phyloP scores from a whole-genome alignment of 2,888 invertebrate genomes.

The Sipunculus nudus region DNA sequence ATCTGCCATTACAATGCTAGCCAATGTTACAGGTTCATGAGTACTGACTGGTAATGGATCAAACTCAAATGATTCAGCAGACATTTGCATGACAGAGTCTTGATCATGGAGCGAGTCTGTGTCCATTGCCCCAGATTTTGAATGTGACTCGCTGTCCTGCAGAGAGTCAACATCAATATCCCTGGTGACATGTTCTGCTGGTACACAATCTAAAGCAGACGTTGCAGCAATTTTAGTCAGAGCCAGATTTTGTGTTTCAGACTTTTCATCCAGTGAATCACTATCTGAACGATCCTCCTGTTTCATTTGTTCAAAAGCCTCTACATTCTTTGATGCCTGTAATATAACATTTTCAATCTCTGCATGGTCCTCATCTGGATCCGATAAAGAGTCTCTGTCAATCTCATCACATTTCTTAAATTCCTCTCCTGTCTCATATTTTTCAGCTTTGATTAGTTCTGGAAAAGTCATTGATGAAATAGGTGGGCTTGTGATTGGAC shows the following conservation, averaged over 20 bases:
- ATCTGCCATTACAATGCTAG: slow-evolving; percentile 2
- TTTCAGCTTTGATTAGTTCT: no score
- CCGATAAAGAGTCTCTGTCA: background rate
- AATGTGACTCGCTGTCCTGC: slow-evolving; percentile 32
- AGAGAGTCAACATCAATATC: slow-evolving; percentile 34
- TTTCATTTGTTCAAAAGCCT: background rate
- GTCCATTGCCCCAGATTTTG: slow-evolving; percentile 29
- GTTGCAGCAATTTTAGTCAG: slow-evolving; percentile 54
- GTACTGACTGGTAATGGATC: slow-evolving; percentile 13
- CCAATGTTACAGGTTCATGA: slow-evolving; percentile 9
- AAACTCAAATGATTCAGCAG: slow-evolving; percentile 34
- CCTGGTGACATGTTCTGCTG: slow-evolving; percentile 24
- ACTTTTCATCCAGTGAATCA: slow-evolving; percentile 12
- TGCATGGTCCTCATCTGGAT: background rate
- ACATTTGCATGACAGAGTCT: slow-evolving; percentile 45
- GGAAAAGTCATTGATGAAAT: no score
- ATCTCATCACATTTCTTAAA: no score
- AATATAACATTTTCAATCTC: slow-evolving; percentile 3
- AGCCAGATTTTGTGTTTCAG: no score
- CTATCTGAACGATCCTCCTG: slow-evolving; percentile 1
- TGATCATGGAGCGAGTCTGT: slow-evolving; percentile 40
- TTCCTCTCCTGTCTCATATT: no score
- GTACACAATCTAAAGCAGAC: slow-evolving; percentile 49
- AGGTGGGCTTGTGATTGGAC: no score
- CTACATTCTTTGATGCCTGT: background rate